A percentile compares a stretch with the other conserved stretches of the same genome.
phyloP scores from a whole-genome alignment of 2,113 vertebrate species.

The Archilochus colubris region DNA sequence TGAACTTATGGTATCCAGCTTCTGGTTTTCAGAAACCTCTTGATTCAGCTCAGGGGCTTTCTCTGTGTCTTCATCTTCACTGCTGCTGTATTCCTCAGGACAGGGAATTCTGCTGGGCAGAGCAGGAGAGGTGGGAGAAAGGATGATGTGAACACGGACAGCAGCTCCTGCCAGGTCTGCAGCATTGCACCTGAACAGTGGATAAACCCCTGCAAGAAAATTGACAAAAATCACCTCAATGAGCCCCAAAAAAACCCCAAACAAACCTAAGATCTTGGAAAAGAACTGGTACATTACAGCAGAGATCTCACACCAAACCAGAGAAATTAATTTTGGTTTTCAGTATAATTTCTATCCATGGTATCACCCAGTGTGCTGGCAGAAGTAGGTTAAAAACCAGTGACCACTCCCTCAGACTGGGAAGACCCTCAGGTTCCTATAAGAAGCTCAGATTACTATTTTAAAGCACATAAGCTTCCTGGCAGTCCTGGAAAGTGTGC shows the following conservation, averaged over 20 bases:
- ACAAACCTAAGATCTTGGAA: not conserved
- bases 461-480: not conserved
- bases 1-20: not conserved
- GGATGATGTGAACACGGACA: conserved; percentile 83
- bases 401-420: fast-evolving
- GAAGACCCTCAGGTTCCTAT: not conserved
- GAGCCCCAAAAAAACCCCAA: not conserved
- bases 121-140: conserved; percentile 40
- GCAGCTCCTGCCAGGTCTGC: conserved; percentile 88
- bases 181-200: conserved; percentile 87
- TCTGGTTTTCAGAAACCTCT: not conserved
- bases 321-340: not conserved
- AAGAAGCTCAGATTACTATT: not conserved
- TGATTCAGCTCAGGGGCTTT: not conserved
- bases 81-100: conserved; percentile 69
- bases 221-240: not conserved
- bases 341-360: not conserved
- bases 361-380: not conserved
- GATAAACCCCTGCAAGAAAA: conserved; percentile 86
- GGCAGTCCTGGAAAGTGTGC: not conserved
- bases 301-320: not conserved
- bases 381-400: not conserved
- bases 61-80: conserved; percentile 49
- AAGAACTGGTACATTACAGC: not conserved
- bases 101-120: not conserved